A percentile compares a stretch with the other conserved stretches of the same genome.
Evolutionary conservation across 2,797 vertebrate species (phyloP).

Genomic region (Leptatherina wallacei): DNA sequence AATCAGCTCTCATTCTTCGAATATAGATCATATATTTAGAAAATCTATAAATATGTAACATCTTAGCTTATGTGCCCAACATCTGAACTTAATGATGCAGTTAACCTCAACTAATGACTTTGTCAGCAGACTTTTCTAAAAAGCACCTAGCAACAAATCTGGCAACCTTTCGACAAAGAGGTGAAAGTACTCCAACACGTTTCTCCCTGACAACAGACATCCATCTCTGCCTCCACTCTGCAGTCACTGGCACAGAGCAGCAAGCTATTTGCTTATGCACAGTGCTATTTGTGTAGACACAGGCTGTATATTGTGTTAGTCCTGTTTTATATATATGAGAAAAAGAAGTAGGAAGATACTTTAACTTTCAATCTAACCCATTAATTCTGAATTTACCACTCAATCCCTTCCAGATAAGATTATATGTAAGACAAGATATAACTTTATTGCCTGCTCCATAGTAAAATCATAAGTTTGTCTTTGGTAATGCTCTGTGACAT

Average conservation of each 20-base stretch:
- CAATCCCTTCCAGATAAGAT: too few relatives aligned
- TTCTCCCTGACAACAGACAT: not conserved
- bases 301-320: not conserved
- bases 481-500: too few relatives aligned
- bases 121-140: not conserved
- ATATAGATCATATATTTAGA: not conserved
- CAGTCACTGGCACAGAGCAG: not conserved
- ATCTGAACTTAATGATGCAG: not conserved
- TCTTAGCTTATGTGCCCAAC: not conserved
- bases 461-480: too few relatives aligned
- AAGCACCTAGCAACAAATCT: not conserved
- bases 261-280: not conserved
- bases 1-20: not conserved
- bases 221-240: not conserved
- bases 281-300: not conserved
- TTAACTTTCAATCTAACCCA: not conserved
- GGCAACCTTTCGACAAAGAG: not conserved
- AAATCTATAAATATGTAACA: not conserved
- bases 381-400: not conserved
- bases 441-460: too few relatives aligned
- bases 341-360: not conserved
- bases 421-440: too few relatives aligned
- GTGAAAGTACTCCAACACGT: not conserved
- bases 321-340: too few relatives aligned
- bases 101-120: not conserved